phyloP scores from a whole-genome alignment of 2,113 vertebrate species.

The Fulmarus glacialis region DNA sequence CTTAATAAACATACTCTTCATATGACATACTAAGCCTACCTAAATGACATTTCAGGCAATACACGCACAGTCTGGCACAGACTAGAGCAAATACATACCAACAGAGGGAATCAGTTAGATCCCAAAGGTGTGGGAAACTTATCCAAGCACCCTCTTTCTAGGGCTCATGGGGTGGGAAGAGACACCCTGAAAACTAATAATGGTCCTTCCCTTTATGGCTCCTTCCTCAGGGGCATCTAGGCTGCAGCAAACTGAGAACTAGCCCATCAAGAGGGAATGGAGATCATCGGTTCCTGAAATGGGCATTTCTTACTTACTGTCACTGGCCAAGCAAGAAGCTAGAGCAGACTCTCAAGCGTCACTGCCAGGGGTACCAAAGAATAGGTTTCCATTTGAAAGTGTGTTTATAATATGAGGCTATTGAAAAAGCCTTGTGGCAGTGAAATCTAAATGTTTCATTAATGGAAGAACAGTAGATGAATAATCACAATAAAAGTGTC shows the following conservation, averaged over 20 bases:
- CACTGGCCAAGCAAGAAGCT: not conserved
- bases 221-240: not conserved
- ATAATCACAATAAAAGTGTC: conserved; percentile 61
- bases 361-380: not conserved
- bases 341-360: not conserved
- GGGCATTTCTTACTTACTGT: not conserved
- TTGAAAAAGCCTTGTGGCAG: not conserved
- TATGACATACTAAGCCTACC: not conserved
- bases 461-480: conserved; percentile 47
- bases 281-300: not conserved
- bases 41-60: not conserved
- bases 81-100: not conserved
- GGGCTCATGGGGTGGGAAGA: not conserved
- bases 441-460: conserved; percentile 52
- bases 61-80: not conserved
- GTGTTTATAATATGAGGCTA: not conserved
- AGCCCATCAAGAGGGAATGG: not conserved
- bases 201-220: not conserved
- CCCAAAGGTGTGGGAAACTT: not conserved
- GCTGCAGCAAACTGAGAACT: not conserved
- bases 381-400: not conserved
- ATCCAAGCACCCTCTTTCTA: not conserved
- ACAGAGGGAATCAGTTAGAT: not conserved
- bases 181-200: not conserved
- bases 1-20: not conserved